These are phyloP conservation scores for Diorhabda elongata DNA, from an alignment of 1,140 invertebrate genomes.

Conservation along the genomic window DNA sequence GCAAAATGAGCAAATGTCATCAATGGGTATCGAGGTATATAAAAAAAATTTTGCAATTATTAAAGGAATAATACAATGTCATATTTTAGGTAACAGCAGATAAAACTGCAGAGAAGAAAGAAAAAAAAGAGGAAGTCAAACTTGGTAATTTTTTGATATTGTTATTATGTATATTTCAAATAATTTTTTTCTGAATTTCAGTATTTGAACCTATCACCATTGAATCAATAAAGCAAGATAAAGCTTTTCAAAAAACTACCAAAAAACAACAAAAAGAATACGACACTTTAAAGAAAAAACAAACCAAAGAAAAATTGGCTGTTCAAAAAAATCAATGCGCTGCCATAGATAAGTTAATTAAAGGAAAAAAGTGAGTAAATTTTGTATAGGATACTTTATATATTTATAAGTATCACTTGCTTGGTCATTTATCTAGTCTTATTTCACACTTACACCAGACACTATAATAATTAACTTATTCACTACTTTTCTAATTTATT, in stretches of 20 bases:
- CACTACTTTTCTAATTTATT: too few relatives aligned
- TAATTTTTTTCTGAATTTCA: conserved; percentile 34
- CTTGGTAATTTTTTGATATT: conserved; percentile 49
- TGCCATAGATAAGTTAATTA: conserved; percentile 93
- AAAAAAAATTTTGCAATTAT: not conserved
- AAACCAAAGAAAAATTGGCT: conserved; percentile 86
- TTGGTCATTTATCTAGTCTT: too few relatives aligned
- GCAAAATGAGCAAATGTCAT: conserved; percentile 86
- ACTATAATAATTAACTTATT: too few relatives aligned
- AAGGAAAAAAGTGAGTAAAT: conserved; percentile 77
- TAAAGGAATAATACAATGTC: not conserved
- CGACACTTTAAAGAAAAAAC: conserved; percentile 86
- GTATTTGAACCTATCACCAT: conserved; percentile 91
- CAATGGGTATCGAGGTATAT: conserved; percentile 83
- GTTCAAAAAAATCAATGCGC: conserved; percentile 93
- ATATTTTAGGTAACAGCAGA: conserved; percentile 41
- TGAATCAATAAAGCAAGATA: conserved; percentile 85
- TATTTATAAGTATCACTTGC: too few relatives aligned
- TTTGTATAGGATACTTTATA: too few relatives aligned
- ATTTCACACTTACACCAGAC: too few relatives aligned
- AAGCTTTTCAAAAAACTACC: conserved; percentile 89
- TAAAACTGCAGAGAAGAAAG: conserved; percentile 46
- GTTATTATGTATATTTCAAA: not conserved
- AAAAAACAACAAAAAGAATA: conserved; percentile 96
- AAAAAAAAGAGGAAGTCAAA: conserved; percentile 67